phyloP scores from a whole-genome alignment of 2,888 invertebrate genomes.

The Mamestra brassicae region DNA sequence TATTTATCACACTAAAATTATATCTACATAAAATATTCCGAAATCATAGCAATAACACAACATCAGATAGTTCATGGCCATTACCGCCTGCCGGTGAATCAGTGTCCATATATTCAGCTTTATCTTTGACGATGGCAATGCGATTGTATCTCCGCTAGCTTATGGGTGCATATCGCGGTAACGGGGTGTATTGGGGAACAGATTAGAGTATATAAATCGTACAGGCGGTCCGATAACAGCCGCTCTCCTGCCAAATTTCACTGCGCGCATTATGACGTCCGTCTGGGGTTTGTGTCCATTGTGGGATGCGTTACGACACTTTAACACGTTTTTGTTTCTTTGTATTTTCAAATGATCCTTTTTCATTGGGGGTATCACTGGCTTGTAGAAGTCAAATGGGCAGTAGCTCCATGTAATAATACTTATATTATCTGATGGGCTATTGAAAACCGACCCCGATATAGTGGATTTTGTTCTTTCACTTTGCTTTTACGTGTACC shows the following conservation, averaged over 20 bases:
- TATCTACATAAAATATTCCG: too few relatives aligned
- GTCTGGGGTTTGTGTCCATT: conserved; percentile 69
- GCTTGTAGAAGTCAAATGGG: too few relatives aligned
- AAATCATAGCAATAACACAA: neutral
- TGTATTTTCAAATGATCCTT: neutral
- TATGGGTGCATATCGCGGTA: conserved; percentile 49
- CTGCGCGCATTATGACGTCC: conserved; percentile 78
- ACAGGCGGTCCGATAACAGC: conserved; percentile 75
- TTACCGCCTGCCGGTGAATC: conserved; percentile 41
- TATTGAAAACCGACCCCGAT: too few relatives aligned
- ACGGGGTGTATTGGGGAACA: conserved; percentile 69
- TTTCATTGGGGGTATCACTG: too few relatives aligned
- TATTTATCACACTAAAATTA: too few relatives aligned
- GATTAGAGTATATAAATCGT: conserved; percentile 71
- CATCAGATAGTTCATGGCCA: conserved; percentile 24
- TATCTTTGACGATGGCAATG: conserved; percentile 47
- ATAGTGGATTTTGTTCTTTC: too few relatives aligned
- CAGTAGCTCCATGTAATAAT: too few relatives aligned
- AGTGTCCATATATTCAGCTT: conserved; percentile 38
- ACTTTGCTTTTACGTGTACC: too few relatives aligned
- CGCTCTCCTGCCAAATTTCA: conserved; percentile 83
- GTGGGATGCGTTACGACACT: conserved; percentile 9
- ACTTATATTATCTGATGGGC: too few relatives aligned
- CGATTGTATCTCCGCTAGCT: conserved; percentile 20
- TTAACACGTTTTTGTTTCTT: neutral